Evolutionary conservation across 2,113 vertebrate species (phyloP), one percentile per base, ranked within the genome.

Genomic region (Myrmecophaga tridactyla): DNA sequence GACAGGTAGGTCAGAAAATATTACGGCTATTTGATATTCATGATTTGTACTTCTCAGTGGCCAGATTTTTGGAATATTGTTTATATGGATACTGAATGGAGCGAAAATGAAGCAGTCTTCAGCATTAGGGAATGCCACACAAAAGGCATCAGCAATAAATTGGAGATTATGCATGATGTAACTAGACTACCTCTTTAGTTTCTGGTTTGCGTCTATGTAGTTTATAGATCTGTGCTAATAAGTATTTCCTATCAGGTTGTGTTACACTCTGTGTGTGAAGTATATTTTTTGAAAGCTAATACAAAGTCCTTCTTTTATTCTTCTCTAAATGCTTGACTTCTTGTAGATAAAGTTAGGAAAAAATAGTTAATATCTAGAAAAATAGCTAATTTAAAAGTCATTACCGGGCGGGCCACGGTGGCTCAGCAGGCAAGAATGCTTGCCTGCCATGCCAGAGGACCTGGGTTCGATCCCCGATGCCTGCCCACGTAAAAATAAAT

Each of bases 1-100:
- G 99, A 99, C 98, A 99, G 99, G 99, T 99, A 97, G 81, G 97
- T 75, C 62, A 56, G 43, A 90, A 85, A 58, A 63, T 72, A 31
- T 31, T 53, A 36, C 8, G 34, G 3, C 36, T 81, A n/a, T 39
- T 90, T 85, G 29, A 63, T 86, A 29, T 60, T 92, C 84, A 25
- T 95, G 39, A 62, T 75, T 56, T 85, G 14, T 82, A 20, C 3
- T 76, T 93, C 3, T 88, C 12, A 34, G 0, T 80, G 41, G 20
- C 92, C 15, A 60, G 36, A 62, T 88, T 85, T 84, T 86, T 88
- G 29, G 72, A 84, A 25, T 86, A 13, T 51, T 67, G 2, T 78
- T 60, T 77, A 36, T 63, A 4, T 94, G 13, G 7, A 31, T 77
- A 51, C 58, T 58, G 67, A 86, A 10, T 67, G 17, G 56, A 11